Conservation (phyloP, 2,888 invertebrate genomes). For the Diadromus collaris region DNA sequence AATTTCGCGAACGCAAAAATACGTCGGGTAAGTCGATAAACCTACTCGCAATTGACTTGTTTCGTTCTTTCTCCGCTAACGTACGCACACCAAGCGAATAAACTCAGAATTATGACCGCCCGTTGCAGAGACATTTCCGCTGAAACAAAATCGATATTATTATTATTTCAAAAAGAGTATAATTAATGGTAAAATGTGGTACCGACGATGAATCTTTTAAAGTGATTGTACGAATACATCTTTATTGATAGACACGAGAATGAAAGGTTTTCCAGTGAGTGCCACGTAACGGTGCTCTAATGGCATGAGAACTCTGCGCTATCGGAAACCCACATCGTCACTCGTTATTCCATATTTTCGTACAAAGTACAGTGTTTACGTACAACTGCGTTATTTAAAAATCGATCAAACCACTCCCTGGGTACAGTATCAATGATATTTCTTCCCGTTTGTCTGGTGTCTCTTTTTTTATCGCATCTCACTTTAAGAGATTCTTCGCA, state of each 20-base stretch:
- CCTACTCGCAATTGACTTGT: constrained; percentile 70
- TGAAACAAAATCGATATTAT: constrained; percentile 61
- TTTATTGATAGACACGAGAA: constrained; percentile 17
- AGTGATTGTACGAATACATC: neutral
- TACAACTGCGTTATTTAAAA: constrained; percentile 1
- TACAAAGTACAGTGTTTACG: neutral
- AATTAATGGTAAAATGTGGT: neutral
- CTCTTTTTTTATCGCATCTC: constrained; percentile 1
- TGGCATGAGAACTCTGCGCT: constrained; percentile 3
- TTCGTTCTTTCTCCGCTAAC: constrained; percentile 56
- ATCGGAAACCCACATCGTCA: constrained; percentile 28
- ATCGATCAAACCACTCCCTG: constrained; percentile 20
- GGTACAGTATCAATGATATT: neutral
- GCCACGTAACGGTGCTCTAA: constrained; percentile 30
- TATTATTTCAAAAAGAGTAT: constrained; percentile 1
- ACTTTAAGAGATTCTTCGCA: neutral
- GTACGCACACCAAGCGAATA: constrained; percentile 67
- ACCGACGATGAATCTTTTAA: neutral
- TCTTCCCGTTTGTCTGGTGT: neutral
- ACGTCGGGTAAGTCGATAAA: constrained; percentile 25
- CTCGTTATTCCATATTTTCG: constrained; percentile 29
- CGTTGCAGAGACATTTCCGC: constrained; percentile 67
- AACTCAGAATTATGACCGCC: constrained; percentile 67
- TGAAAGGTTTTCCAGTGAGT: constrained; percentile 16
- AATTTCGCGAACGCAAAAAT: neutral